Evolutionary conservation across 2,888 invertebrate species (phyloP).

Genomic region (Metalampra italica): DNA sequence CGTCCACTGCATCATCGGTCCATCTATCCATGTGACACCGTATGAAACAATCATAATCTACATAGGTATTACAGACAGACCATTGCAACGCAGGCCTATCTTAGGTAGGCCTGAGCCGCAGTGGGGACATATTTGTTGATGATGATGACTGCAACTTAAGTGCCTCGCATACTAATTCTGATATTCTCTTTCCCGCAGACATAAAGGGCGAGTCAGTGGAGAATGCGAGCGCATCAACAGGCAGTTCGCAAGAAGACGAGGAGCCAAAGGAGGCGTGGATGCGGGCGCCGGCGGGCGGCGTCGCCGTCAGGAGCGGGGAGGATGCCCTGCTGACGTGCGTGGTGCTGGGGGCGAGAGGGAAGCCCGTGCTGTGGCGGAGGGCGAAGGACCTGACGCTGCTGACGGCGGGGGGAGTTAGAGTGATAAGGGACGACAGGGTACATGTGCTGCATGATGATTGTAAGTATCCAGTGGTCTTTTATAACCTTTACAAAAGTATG

Average conservation of each 20-base stretch:
- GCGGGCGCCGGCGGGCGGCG: constrained; percentile 57
- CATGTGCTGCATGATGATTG: constrained; percentile 87
- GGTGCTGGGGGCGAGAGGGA: constrained; percentile 82
- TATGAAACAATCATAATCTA: too few species aligned
- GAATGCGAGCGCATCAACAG: constrained; percentile 45
- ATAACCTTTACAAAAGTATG: too few species aligned
- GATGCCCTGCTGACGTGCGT: constrained; percentile 91
- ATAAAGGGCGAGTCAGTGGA: constrained; percentile 42
- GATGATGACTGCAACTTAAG: too few species aligned
- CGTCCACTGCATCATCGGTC: too few species aligned
- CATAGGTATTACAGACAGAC: too few species aligned
- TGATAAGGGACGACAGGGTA: constrained; percentile 86
- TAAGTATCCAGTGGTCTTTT: constrained; percentile 51
- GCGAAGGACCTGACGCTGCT: constrained; percentile 83
- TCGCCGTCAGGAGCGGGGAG: constrained; percentile 78
- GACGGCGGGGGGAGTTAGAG: constrained; percentile 86
- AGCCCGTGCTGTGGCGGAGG: constrained; percentile 88
- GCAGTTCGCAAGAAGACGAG: constrained; percentile 51
- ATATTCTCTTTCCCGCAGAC: constrained; percentile 35
- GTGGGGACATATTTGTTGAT: too few species aligned
- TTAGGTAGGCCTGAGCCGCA: too few species aligned
- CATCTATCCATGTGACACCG: too few species aligned
- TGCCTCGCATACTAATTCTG: too few species aligned
- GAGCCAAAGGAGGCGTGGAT: constrained; percentile 59
- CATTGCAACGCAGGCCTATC: too few species aligned